These are phyloP conservation scores for Melanostoma mellinum DNA, from an alignment of 2,888 invertebrate species.

Conservation along the genomic window DNA sequence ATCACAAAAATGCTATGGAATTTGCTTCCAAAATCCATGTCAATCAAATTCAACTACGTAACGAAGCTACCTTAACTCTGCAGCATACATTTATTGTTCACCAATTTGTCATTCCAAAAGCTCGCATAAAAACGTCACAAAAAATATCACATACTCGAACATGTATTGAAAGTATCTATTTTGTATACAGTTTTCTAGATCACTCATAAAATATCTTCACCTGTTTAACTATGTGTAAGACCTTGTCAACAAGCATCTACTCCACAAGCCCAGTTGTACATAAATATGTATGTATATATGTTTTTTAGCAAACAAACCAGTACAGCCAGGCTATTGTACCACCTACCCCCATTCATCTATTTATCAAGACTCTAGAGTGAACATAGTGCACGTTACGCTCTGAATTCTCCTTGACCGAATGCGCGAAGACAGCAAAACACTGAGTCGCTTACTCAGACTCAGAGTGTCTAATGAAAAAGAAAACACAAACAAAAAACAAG, in stretches of 20 bases:
- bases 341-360: slow-evolving; percentile 17
- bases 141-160: too few species aligned
- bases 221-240: not conserved
- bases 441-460: not conserved
- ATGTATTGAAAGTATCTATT: too few species aligned
- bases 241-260: slow-evolving; percentile 14
- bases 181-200: too few species aligned
- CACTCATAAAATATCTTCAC: too few species aligned
- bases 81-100: too few species aligned
- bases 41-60: too few species aligned
- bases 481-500: not conserved
- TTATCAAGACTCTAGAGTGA: slow-evolving; percentile 1
- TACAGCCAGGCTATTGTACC: slow-evolving; percentile 41
- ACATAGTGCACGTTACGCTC: not conserved
- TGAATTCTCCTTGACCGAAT: slow-evolving; percentile 57
- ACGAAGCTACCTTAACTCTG: too few species aligned
- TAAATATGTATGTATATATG: not conserved
- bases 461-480: not conserved
- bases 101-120: too few species aligned
- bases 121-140: too few species aligned
- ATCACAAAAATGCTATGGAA: too few species aligned
- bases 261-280: not conserved
- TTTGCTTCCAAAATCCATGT: too few species aligned
- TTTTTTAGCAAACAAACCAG: not conserved
- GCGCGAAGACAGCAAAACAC: slow-evolving; percentile 17